A percentile compares a stretch with the other conserved stretches of the same genome.
These are phyloP conservation scores for Antedon bifida DNA, from an alignment of 35 echinoderm and acorn worm genomes.

Conservation along the genomic window DNA sequence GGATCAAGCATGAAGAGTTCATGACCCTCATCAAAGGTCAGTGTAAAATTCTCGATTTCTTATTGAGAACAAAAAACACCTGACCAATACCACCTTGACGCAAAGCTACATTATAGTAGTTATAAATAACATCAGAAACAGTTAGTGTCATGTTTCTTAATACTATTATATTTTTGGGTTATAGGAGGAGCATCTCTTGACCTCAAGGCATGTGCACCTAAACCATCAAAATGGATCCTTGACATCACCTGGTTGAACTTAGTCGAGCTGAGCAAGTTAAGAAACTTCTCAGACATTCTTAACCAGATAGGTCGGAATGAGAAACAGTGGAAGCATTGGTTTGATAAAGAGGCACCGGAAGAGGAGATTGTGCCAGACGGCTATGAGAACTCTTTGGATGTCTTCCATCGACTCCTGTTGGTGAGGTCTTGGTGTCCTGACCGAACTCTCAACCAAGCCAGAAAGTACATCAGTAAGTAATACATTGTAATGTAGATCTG, in stretches of 20 bases:
- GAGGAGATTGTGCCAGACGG: constrained; percentile 83
- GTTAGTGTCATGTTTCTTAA: too few species aligned
- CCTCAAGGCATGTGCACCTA: constrained; percentile 83
- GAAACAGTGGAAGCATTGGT: constrained; percentile 99
- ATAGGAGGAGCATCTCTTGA: constrained; percentile 86
- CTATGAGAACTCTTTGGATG: constrained; percentile 86
- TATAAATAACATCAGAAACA: not conserved
- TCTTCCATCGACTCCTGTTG: constrained; percentile 73
- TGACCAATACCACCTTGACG: not conserved
- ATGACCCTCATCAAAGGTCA: constrained; percentile 83
- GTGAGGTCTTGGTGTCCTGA: constrained; percentile 94
- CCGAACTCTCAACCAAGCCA: constrained; percentile 79
- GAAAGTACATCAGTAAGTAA: constrained; percentile 87
- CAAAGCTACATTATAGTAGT: not conserved
- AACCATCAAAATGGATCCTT: constrained; percentile 87
- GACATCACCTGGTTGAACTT: constrained; percentile 98
- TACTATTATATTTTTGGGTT: too few species aligned
- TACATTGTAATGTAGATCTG: not conserved
- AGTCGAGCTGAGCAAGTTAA: constrained; percentile 86
- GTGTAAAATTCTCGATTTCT: constrained; percentile 2
- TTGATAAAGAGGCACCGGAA: constrained; percentile 94
- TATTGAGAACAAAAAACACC: too few species aligned
- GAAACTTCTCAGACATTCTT: constrained; percentile 76
- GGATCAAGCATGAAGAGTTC: constrained; percentile 90
- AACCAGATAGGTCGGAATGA: constrained; percentile 93